These are phyloP conservation scores for Drosophila helvetica DNA, from an alignment of 2,888 invertebrate species.

Conservation along the genomic window DNA sequence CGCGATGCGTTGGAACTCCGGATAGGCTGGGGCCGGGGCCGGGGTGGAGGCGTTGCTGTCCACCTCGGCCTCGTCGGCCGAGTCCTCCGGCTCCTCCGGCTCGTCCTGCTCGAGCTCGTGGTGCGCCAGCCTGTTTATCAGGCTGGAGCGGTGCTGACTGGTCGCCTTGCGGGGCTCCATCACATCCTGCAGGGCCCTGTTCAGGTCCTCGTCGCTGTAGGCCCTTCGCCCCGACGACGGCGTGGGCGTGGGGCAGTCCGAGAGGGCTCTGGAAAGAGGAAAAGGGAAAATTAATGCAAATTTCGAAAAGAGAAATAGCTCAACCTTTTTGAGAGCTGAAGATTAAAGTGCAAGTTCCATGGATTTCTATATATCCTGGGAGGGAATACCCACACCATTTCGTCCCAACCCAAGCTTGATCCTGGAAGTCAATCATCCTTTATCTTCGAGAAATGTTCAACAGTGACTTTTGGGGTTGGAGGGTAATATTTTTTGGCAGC, in stretches of 20 bases:
- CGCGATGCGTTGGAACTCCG: constrained; percentile 65
- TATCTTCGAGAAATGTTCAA: constrained; percentile 37
- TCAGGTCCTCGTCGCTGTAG: constrained; percentile 98
- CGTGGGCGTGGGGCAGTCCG: constrained; percentile 85
- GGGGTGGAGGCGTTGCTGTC: constrained; percentile 85
- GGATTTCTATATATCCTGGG: neutral
- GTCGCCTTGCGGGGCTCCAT: constrained; percentile 97
- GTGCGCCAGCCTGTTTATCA: constrained; percentile 93
- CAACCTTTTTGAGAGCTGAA: neutral
- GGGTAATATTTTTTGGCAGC: constrained; percentile 35
- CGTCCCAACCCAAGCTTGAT: neutral
- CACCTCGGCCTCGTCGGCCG: constrained; percentile 84
- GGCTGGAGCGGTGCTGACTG: constrained; percentile 89
- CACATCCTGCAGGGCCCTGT: constrained; percentile 96
- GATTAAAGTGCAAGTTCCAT: neutral
- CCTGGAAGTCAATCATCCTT: constrained; percentile 45
- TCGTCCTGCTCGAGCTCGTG: constrained; percentile 78
- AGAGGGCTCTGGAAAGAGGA: constrained; percentile 86
- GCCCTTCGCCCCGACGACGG: constrained; percentile 86
- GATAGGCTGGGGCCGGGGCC: constrained; percentile 45
- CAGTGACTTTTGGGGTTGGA: constrained; percentile 19
- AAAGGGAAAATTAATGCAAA: neutral
- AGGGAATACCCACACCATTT: neutral
- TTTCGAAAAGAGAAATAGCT: neutral
- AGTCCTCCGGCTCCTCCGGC: constrained; percentile 82